Percentiles rank a stretch among this genome's conserved stretches.
phyloP scores from a whole-genome alignment of 2,113 vertebrate species.

The Pluvianellus socialis region DNA sequence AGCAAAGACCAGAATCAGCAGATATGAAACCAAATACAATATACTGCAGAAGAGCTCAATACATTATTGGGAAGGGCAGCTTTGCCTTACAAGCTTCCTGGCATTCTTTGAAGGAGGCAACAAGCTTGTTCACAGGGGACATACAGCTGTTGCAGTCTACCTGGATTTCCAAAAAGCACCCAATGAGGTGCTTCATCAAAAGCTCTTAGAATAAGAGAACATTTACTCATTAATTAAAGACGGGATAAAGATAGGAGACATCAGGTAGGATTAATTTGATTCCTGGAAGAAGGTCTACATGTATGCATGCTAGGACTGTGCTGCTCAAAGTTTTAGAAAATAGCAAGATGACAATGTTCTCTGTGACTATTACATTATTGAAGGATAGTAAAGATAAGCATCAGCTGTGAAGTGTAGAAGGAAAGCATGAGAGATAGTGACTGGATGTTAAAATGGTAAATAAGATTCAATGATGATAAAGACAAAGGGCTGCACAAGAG shows the following conservation, averaged over 20 bases:
- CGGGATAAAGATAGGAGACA: background rate
- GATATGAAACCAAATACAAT: background rate
- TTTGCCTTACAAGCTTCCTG: background rate
- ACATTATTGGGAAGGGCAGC: background rate
- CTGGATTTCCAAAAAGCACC: background rate
- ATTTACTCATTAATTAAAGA: background rate
- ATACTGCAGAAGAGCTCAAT: background rate
- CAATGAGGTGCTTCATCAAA: background rate
- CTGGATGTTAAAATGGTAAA: background rate
- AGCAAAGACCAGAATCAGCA: background rate
- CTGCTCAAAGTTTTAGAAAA: background rate
- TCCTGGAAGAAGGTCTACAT: background rate
- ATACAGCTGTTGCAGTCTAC: background rate
- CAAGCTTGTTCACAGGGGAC: background rate
- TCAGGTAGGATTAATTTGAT: background rate
- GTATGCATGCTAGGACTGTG: background rate
- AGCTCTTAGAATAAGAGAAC: background rate
- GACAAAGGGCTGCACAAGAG: background rate
- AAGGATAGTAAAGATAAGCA: background rate
- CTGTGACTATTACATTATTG: background rate
- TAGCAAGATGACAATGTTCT: background rate
- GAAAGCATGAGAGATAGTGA: background rate
- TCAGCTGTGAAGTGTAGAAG: background rate
- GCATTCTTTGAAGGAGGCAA: background rate
- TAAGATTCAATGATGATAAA: background rate